phyloP scores from a whole-genome alignment of 64 coral and sea anemone genomes.

The Stylophora pistillata region DNA sequence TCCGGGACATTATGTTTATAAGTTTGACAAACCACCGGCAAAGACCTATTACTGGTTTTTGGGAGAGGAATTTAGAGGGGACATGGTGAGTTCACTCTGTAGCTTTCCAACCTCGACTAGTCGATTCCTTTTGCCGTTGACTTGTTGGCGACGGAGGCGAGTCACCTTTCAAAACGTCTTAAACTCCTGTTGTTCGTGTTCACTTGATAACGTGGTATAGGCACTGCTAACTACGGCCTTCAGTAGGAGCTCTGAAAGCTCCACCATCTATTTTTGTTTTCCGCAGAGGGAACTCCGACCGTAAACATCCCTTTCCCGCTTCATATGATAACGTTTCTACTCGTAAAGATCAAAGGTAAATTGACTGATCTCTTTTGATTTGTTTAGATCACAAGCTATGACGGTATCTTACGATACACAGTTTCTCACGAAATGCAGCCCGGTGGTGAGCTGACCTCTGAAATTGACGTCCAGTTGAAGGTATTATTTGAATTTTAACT shows the following conservation, averaged over 20 bases:
- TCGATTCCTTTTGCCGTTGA: no score
- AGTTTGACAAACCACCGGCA: constrained; percentile 43
- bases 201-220: no score
- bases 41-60: constrained; percentile 62
- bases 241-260: no score
- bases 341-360: background rate
- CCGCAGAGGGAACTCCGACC: no score
- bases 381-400: constrained; percentile 44
- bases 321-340: background rate
- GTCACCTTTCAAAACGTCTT: no score
- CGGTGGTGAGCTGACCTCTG: constrained; percentile 36
- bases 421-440: constrained; percentile 58
- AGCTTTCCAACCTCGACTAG: no score
- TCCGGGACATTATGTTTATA: constrained; percentile 55
- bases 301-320: no score
- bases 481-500: background rate
- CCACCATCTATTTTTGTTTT: no score
- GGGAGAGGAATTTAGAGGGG: constrained; percentile 51
- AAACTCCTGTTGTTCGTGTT: no score
- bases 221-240: no score
- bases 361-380: background rate
- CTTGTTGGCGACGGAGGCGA: no score
- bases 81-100: constrained; percentile 36
- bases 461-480: constrained; percentile 45
- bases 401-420: constrained; percentile 39